Evolutionary conservation across 2,888 invertebrate genomes (phyloP), one percentile per base, ranked within the genome.

Genomic region (Eupithecia exiguata): DNA sequence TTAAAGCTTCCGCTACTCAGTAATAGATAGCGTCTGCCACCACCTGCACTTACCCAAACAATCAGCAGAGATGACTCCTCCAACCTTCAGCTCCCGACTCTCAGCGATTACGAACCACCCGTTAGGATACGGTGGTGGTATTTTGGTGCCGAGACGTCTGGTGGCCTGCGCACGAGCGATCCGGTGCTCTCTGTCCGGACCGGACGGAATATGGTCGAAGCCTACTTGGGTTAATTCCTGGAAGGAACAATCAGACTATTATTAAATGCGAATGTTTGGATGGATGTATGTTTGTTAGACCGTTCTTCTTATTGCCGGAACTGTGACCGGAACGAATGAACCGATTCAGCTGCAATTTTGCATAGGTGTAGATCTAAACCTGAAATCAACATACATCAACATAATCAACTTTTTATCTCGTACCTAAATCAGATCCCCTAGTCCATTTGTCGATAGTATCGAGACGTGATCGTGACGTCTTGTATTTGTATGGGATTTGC

Each of bases 71-170:
- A 92, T 89, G 0, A 96, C 96, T 68, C 95, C 92, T 0, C 95
- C 94, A 0, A 85, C 82, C 58, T 89, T 92, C 25, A 98, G 84
- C 0, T 95, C 92, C 9, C 93, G 89, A 5, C 97, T 96, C 85
- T 98, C 98, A 0, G 96, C 91, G 1, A 98, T 87, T 0, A 96
- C 96, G 82, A 97, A 98, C 98, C 98, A 98, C 0, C 98, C 98
- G 84, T 98, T 98, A 0, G 98, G 98, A 86, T 95, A 98, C 0
- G 97, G 97, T 0, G 98, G 98, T 0, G 98, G 98, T 4, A 97
- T 86, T 69, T 91, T 91, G 0, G 94, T 92, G 0, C 97, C 97
- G 9, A 96, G 89, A 72, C 95, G 95, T 10, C 97, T 90, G 0
- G 95, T 84, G 0, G 88, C 90, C 77, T 95, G 94, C 0, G 95